Evolutionary conservation across 2,113 vertebrate genomes (phyloP), one percentile per base, ranked within the genome.

Genomic region (Coptodon rendalli): DNA sequence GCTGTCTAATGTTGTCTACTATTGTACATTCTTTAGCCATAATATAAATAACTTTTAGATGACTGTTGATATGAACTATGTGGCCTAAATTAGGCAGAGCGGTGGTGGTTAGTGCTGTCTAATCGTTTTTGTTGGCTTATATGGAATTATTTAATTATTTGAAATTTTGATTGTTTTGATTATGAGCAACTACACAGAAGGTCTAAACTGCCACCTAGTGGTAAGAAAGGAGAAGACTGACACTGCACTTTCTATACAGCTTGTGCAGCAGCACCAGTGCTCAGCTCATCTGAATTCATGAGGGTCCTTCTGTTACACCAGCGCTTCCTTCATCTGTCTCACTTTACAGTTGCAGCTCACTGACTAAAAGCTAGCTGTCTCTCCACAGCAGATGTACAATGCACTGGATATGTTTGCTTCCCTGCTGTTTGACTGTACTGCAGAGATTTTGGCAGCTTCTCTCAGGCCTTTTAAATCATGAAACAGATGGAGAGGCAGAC

Each of bases 401-500:
- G 31, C 50, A n/a, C 13, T 31, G 80, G 31, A 80, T 29, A 29
- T 36, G 16, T 38, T 61, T 6, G 36, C 12, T 52, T 40, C 36
- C 22, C 71, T 27, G 38, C 59, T 73, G 36, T 61, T 76, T 89
- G 83, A 88, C 38, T 31, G 79, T 82, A 82, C 11, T 13, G 2
- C 31, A 81, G 45, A 76, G 68, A 56, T 43, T 73, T 66, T 81
- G 83, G 76, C 81, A 81, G 79, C 73, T 84, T 8, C 73, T 29
- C 38, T 80, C 22, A 2, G 50, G 81, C 52, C 54, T 89, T 84
- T 83, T 48, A 36, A 87, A 78, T 57, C 56, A 19, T 22, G 40
- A 91, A 89, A 83, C 86, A 94, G 86, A 91, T 10, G 14, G 82
- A 81, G 40, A 68, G 52, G 45, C 83, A 71, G 83, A 78, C 38